Evolutionary conservation across 2,113 vertebrate genomes (phyloP), one percentile per base, ranked within the genome.

Genomic region (Nansenia antarctica): DNA sequence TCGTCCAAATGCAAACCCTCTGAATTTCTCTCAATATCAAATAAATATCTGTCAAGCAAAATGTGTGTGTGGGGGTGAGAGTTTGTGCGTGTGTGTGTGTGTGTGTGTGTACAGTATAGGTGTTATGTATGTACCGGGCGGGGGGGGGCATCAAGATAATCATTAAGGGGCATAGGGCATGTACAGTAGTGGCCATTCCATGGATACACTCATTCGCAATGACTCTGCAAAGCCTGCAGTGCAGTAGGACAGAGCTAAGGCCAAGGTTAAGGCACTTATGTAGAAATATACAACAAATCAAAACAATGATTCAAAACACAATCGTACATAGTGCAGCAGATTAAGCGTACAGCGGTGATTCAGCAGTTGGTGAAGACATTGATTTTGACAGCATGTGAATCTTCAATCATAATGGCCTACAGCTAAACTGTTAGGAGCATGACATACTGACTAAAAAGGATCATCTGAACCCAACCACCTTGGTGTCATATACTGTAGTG

Each of bases 211-310:
- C 74, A 74, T 58, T 30, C 12, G 30, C 61, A 70, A 62, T 69
- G 61, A 70, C 35, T 67, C 69, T 69, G 67, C 74, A 63, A 81
- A 69, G 67, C 78, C 75, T 77, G 66, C 32, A 60, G 76, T 73
- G 73, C 67, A 77, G 78, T 9, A 76, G 59, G 76, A 77, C 52
- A 65, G 77, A 79, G 80, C 79, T 81, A 82, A 81, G 84, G 83
- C 82, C 69, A 30, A 70, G 80, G 79, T 82, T 90, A 90, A 90
- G 88, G 88, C 88, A 90, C 88, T 90, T 90, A 79, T 24, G 58
- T 34, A 60, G 32, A 60, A 84, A 87, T 80, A 81, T 67, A 67
- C 76, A 70, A 77, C 49, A 69, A 74, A 76, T 42, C 63, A 9
- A 71, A 82, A 70, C 39, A 47, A 58, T 47, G 55, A 73, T 60